Conservation (phyloP, 2,888 invertebrate species). For the Aphodius sticticus region DNA sequence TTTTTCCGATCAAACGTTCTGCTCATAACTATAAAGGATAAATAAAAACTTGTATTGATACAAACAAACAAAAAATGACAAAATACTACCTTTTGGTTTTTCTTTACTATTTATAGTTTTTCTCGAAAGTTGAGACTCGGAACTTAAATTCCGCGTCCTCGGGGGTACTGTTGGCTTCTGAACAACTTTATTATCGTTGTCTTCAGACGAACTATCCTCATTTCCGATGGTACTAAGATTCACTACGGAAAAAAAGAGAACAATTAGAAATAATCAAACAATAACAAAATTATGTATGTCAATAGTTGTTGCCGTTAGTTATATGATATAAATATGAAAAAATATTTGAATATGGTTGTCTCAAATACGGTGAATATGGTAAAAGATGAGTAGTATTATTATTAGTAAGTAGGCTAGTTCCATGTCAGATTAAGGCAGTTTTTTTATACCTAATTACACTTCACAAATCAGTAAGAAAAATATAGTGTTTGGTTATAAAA, state of each 20-base stretch:
- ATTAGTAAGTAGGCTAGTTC: no score
- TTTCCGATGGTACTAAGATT: conserved; percentile 74
- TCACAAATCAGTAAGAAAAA: no score
- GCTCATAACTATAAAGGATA: conserved; percentile 19
- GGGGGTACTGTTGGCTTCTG: conserved; percentile 69
- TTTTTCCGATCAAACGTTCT: background rate
- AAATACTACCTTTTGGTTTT: conserved; percentile 48
- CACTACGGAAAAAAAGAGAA: conserved; percentile 59
- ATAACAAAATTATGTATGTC: background rate
- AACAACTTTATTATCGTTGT: conserved; percentile 60
- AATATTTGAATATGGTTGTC: background rate
- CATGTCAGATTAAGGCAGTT: no score
- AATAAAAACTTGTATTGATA: background rate
- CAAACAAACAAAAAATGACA: background rate
- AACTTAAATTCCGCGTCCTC: conserved; percentile 51
- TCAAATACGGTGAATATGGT: background rate
- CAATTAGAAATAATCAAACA: conserved; percentile 31
- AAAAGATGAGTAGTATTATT: background rate
- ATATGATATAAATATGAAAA: background rate
- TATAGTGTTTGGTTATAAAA: no score
- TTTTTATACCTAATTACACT: no score
- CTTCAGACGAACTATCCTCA: conserved; percentile 86
- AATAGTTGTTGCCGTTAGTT: conserved; percentile 4
- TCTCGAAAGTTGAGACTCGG: conserved; percentile 17
- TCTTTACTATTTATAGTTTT: conserved; percentile 50